These are phyloP conservation scores for Dipodomys stephensi DNA, from an alignment of 2,113 vertebrate genomes.

Conservation along the genomic window DNA sequence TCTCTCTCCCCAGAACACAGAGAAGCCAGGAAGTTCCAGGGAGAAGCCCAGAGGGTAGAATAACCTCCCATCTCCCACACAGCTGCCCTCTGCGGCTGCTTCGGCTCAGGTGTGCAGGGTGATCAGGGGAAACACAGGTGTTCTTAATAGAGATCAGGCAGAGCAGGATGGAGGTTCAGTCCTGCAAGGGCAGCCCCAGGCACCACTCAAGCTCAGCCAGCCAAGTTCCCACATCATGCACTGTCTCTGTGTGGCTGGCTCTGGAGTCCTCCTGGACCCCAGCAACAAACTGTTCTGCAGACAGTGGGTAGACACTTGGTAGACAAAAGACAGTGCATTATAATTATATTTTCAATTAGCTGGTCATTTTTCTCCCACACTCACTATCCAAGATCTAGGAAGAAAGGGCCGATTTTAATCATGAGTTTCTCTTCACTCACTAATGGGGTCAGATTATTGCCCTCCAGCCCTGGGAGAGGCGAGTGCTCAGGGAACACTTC, in stretches of 20 bases:
- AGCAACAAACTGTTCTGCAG: constrained; percentile 52
- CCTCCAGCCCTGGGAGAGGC: not conserved
- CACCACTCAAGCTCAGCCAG: not conserved
- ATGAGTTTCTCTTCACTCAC: not conserved
- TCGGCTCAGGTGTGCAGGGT: not conserved
- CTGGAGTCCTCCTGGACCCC: not conserved
- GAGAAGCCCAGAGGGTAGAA: not conserved
- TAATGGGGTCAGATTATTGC: constrained; percentile 71
- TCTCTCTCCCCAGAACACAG: not conserved
- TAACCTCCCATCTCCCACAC: not conserved
- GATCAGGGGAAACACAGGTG: too few relatives aligned
- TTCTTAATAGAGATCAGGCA: not conserved
- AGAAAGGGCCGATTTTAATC: constrained; percentile 43
- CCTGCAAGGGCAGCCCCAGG: not conserved
- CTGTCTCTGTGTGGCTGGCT: not conserved
- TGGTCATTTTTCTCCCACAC: constrained; percentile 9
- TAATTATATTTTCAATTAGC: constrained; percentile 73
- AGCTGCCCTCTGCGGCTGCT: not conserved
- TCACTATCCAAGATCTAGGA: constrained; percentile 52
- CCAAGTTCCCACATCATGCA: not conserved
- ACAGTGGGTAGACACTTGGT: constrained; percentile 31
- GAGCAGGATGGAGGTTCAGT: not conserved
- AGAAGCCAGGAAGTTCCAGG: not conserved
- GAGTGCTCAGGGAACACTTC: not conserved
- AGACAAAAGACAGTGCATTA: constrained; percentile 55